These are phyloP conservation scores for Cassiopea andromeda DNA, from an alignment of 30 jellyfish, hydroid and myxozoan genomes.

Conservation along the genomic window DNA sequence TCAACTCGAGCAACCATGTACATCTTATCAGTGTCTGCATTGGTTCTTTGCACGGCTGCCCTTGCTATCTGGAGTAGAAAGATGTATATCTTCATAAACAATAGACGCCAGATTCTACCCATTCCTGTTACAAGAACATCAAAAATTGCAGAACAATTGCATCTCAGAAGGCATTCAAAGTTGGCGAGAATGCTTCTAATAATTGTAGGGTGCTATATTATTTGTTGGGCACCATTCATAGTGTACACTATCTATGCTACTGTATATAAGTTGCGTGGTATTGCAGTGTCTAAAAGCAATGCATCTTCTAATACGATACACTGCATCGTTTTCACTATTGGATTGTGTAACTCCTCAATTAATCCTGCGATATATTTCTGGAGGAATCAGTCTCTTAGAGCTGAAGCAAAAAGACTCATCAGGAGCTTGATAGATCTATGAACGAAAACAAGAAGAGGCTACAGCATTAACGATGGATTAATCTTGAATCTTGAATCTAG, in stretches of 20 bases:
- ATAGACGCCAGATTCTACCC: slow-evolving; percentile 11
- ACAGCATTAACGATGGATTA: too few species aligned
- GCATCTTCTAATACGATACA: not conserved
- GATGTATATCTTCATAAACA: not conserved
- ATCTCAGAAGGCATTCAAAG: slow-evolving; percentile 3
- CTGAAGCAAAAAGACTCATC: not conserved
- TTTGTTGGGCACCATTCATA: slow-evolving; percentile 27
- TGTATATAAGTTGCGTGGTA: not conserved
- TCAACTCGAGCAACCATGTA: not conserved
- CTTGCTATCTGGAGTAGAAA: not conserved
- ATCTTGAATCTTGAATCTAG: too few species aligned
- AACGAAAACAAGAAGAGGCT: not conserved
- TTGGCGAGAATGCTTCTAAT: slow-evolving; percentile 31
- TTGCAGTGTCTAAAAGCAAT: not conserved
- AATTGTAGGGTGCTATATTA: slow-evolving; percentile 6
- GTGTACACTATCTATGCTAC: not conserved
- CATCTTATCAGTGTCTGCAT: not conserved
- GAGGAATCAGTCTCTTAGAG: slow-evolving; percentile 8
- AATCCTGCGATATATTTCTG: slow-evolving; percentile 37
- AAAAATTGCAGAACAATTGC: not conserved
- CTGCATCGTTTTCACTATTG: slow-evolving; percentile 4
- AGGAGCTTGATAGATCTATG: not conserved
- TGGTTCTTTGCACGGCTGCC: not conserved
- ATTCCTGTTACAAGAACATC: not conserved
- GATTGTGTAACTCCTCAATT: slow-evolving; percentile 18